Evolutionary conservation across 2,113 vertebrate species (phyloP), one percentile per base, ranked within the genome.

Genomic region (Carassius carassius): DNA sequence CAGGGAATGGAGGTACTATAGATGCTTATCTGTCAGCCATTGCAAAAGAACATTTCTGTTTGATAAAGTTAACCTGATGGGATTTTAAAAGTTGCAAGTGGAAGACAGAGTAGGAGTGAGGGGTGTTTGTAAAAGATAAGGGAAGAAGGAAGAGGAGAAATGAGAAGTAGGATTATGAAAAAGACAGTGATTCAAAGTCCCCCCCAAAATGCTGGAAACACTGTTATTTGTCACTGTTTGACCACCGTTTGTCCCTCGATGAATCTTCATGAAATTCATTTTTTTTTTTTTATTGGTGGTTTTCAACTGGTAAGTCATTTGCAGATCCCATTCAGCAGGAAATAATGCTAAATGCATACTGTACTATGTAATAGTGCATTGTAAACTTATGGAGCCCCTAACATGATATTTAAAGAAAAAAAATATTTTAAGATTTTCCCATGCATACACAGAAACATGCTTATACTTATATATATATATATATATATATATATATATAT

Each of bases 1-100:
- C 44, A 3, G 69, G 54, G 65, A 81, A 81, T 85, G 78, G 67
- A 73, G 78, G 67, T 25, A n/a, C 41, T 60, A 29, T 29, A 60
- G 58, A 86, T 86, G 70, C 78, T 67, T 81, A 80, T 80, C 84
- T 81, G 78, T 81, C 78, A 85, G 72, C 78, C 37, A 2, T 35
- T 81, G 69, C 62, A 63, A 44, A 70, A 74, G 84, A 25, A 63
- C 84, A 74, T 86, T 65, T 67, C 78, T 82, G 84, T 75, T 86
- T 75, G 84, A 86, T 82, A 76, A 86, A 74, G 60, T 86, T 69
- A 82, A 54, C 29, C 37, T 80, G 44, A 82, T 76, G 69, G 81
- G 69, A 62, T 72, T 80, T 83, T 84, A 80, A 86, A 81, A 86
- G 63, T n/a, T 49, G 84, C 41, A 62, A 63, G 37, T 72, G 54